These are phyloP conservation scores for Paraescarpia echinospica DNA, from an alignment of 1,140 invertebrate genomes.

Conservation along the genomic window DNA sequence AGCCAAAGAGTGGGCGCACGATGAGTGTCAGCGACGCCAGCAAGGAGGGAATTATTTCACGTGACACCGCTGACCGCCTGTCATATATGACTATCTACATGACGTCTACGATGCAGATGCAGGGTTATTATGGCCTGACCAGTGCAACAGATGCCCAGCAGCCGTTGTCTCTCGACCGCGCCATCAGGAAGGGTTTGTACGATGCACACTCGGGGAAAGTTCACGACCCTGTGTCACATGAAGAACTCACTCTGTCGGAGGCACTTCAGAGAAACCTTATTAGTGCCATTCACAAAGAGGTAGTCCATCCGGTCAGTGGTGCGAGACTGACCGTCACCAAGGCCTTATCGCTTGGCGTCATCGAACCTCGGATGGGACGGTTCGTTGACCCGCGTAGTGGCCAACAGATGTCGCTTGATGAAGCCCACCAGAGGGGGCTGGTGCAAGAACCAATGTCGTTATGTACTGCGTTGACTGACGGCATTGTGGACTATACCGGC, in stretches of 20 bases:
- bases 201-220: conserved; percentile 66
- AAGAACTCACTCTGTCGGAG: conserved; percentile 76
- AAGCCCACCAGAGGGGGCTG: conserved; percentile 76
- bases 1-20: conserved; percentile 75
- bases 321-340: conserved; percentile 76
- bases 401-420: conserved; percentile 75
- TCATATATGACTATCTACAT: conserved; percentile 41
- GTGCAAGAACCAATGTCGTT: conserved; percentile 87
- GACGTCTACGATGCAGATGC: conserved; percentile 46
- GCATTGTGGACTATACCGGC: conserved; percentile 64
- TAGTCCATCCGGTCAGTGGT: conserved; percentile 77
- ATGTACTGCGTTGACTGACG: conserved; percentile 70
- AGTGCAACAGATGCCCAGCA: conserved; percentile 77
- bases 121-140: conserved; percentile 46
- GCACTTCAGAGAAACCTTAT: conserved; percentile 57
- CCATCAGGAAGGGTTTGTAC: conserved; percentile 72
- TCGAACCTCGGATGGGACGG: conserved; percentile 77
- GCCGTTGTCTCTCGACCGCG: conserved; percentile 67
- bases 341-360: conserved; percentile 73
- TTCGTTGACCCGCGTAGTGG: conserved; percentile 74
- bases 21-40: conserved; percentile 75
- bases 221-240: conserved; percentile 61
- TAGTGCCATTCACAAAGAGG: conserved; percentile 63
- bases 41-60: conserved; percentile 29
- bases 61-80: conserved; percentile 40